phyloP scores from a whole-genome alignment of 2,797 vertebrate genomes.

The Loris lydekkerianus region DNA sequence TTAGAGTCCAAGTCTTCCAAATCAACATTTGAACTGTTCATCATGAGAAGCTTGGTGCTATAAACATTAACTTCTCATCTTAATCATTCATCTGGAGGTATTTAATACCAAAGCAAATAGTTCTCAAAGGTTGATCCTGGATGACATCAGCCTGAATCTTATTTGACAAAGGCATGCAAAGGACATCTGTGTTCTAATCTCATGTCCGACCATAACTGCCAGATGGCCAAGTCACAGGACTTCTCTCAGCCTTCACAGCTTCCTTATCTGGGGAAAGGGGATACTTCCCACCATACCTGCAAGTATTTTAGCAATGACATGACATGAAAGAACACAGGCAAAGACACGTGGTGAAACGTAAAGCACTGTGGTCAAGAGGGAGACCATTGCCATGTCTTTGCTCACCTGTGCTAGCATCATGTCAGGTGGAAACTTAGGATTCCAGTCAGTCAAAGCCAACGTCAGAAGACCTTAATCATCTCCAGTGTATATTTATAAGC shows the following conservation, averaged over 20 bases:
- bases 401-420: not conserved
- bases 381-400: not conserved
- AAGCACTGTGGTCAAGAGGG: not conserved
- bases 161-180: not conserved
- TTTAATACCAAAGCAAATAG: not conserved
- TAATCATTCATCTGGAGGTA: not conserved
- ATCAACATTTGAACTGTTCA: not conserved
- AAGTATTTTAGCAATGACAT: not conserved
- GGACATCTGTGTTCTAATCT: not conserved
- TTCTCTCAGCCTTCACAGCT: not conserved
- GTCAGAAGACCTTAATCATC: conserved; percentile 4
- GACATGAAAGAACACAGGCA: not conserved
- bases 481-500: not conserved
- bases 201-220: not conserved
- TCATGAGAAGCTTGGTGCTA: not conserved
- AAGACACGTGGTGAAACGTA: not conserved
- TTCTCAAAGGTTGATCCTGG: not conserved
- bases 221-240: not conserved
- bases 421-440: not conserved
- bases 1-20: not conserved
- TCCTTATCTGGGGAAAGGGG: not conserved
- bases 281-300: not conserved
- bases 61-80: conserved; percentile 11
- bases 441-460: not conserved
- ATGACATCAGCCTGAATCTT: not conserved